Conservation (phyloP, 2,113 vertebrate genomes). For the Alces alces region DNA sequence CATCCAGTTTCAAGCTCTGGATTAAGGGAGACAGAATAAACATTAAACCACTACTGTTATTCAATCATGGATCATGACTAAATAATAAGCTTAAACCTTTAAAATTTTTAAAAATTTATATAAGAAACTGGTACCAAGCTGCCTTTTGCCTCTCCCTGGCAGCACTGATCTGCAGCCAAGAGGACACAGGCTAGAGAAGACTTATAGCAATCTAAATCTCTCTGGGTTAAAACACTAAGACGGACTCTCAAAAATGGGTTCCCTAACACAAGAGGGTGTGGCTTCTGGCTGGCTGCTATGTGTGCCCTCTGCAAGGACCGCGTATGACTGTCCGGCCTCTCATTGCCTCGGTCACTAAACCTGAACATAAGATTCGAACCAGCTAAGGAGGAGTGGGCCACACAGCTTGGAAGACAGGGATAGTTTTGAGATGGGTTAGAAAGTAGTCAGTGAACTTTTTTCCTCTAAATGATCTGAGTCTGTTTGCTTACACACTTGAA, state of each 20-base stretch:
- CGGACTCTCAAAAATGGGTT: not conserved
- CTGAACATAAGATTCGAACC: not conserved
- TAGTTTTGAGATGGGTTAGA: not conserved
- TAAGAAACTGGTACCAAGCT: not conserved
- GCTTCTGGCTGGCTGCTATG: not conserved
- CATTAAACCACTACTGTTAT: not conserved
- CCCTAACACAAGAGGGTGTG: not conserved
- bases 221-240: not conserved
- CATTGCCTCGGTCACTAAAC: not conserved
- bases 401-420: not conserved
- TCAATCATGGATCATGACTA: not conserved
- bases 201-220: too few species aligned
- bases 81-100: not conserved
- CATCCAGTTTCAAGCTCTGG: not conserved
- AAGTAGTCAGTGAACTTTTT: not conserved
- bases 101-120: not conserved
- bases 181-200: not conserved
- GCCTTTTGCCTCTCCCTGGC: not conserved
- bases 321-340: not conserved
- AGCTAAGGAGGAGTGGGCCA: not conserved
- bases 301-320: not conserved
- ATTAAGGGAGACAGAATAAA: not conserved
- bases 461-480: not conserved
- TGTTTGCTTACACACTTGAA: not conserved
- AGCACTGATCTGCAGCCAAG: not conserved